These are phyloP conservation scores for Delichon dasypus DNA, from an alignment of 2,797 vertebrate genomes.

Conservation along the genomic window DNA sequence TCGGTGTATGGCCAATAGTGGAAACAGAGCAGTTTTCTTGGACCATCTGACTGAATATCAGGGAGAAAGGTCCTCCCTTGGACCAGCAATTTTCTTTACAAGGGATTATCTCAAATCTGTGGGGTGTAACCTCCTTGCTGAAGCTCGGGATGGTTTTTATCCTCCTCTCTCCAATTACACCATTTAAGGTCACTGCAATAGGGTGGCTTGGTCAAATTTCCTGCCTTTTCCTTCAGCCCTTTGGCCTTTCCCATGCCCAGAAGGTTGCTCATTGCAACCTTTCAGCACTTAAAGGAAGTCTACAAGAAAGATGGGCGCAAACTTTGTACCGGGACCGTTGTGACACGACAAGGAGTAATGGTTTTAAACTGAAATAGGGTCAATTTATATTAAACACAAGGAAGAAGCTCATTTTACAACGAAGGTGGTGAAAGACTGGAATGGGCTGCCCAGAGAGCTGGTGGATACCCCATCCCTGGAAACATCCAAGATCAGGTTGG, in stretches of 20 bases:
- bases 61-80: not conserved
- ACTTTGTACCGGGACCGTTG: not conserved
- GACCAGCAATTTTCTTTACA: not conserved
- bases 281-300: not conserved
- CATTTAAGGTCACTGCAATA: not conserved
- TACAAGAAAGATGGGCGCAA: not conserved
- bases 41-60: not conserved
- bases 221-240: not conserved
- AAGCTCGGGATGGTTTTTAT: not conserved
- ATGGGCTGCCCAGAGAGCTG: not conserved
- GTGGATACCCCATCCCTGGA: not conserved
- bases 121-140: not conserved
- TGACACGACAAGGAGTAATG: not conserved
- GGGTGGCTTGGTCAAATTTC: not conserved
- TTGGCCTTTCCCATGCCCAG: not conserved
- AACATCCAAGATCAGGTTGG: not conserved
- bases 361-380: not conserved
- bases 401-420: not conserved
- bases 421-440: not conserved
- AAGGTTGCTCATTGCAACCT: not conserved
- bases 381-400: not conserved
- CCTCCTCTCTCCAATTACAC: not conserved
- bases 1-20: not conserved
- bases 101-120: not conserved
- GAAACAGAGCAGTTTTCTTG: not conserved